A percentile compares a stretch with the other conserved stretches of the same genome.
These are phyloP conservation scores for Drosophila conformis DNA, from an alignment of 2,888 invertebrate species.

Conservation along the genomic window DNA sequence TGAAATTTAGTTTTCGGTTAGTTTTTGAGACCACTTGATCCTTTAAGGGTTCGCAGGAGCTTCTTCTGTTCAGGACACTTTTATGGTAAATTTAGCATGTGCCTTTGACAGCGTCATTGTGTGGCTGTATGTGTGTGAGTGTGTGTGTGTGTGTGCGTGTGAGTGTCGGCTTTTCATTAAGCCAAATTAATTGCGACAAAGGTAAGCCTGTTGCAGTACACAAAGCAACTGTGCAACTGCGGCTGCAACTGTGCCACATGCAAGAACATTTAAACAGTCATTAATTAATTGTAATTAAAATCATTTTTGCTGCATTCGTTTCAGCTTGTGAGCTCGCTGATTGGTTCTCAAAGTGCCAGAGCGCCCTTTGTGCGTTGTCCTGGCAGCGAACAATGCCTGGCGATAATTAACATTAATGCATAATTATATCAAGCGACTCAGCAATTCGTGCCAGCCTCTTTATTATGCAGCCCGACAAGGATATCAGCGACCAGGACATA, in stretches of 20 bases:
- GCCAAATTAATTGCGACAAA: constrained; percentile 61
- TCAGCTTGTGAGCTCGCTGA: constrained; percentile 52
- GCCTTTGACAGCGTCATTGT: constrained; percentile 60
- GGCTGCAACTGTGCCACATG: constrained; percentile 25
- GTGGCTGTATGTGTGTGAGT: background rate
- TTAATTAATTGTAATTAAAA: constrained; percentile 80
- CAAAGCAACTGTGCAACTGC: constrained; percentile 21
- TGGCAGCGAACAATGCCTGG: constrained; percentile 50
- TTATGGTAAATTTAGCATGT: constrained; percentile 64
- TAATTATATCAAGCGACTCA: constrained; percentile 60
- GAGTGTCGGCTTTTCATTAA: constrained; percentile 43
- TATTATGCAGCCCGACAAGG: constrained; percentile 29
- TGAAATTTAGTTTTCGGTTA: constrained; percentile 80
- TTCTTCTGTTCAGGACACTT: constrained; percentile 57
- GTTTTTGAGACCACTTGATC: constrained; percentile 65
- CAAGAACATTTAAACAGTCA: constrained; percentile 62
- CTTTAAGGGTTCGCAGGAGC: constrained; percentile 45
- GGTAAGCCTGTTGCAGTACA: constrained; percentile 53
- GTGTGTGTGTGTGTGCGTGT: background rate
- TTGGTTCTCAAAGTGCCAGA: constrained; percentile 66
- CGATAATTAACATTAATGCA: constrained; percentile 72
- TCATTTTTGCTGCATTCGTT: constrained; percentile 56
- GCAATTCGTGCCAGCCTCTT: constrained; percentile 28
- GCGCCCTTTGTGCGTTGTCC: constrained; percentile 35
- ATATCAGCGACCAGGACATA: constrained; percentile 20